Conservation (phyloP, 1,140 invertebrate genomes). For the Drosophila biarmipes region DNA sequence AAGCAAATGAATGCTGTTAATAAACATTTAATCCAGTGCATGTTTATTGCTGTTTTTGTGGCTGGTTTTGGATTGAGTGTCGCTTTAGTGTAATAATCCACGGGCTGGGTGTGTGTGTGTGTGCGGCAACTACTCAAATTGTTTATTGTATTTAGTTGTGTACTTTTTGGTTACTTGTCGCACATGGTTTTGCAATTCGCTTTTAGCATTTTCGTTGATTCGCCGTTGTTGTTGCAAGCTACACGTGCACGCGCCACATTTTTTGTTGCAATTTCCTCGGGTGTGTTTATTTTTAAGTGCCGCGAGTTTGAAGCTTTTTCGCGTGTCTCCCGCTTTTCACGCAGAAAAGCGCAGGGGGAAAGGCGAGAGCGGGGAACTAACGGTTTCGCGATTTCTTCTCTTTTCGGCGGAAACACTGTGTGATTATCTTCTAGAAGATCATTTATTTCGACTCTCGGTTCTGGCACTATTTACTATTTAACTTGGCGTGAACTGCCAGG, state of each 20-base stretch:
- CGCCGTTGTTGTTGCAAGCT: conserved; percentile 42
- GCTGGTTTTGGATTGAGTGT: conserved; percentile 55
- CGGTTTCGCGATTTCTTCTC: conserved; percentile 12
- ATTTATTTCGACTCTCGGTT: conserved; percentile 14
- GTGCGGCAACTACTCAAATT: conserved; percentile 47
- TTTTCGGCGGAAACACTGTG: conserved; percentile 15
- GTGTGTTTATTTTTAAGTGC: conserved; percentile 46
- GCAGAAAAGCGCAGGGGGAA: conserved; percentile 10
- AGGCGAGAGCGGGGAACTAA: conserved; percentile 30
- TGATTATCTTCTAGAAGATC: conserved; percentile 15
- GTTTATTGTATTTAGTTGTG: conserved; percentile 48
- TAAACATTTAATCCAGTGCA: conserved; percentile 84
- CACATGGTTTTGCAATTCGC: conserved; percentile 63
- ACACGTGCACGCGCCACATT: conserved; percentile 75
- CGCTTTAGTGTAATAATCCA: conserved; percentile 75
- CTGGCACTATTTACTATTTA: conserved; percentile 12
- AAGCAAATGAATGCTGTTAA: conserved; percentile 79
- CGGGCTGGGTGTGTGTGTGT: conserved; percentile 31
- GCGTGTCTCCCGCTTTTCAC: conserved; percentile 23
- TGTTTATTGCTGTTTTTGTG: conserved; percentile 71
- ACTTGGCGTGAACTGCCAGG: conserved; percentile 23
- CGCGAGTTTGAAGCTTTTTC: conserved; percentile 33
- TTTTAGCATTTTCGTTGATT: conserved; percentile 19
- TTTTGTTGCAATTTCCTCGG: conserved; percentile 25
- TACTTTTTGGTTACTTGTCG: conserved; percentile 51